Evolutionary conservation across 2,797 vertebrate genomes (phyloP).

Genomic region (Bucorvus abyssinicus): DNA sequence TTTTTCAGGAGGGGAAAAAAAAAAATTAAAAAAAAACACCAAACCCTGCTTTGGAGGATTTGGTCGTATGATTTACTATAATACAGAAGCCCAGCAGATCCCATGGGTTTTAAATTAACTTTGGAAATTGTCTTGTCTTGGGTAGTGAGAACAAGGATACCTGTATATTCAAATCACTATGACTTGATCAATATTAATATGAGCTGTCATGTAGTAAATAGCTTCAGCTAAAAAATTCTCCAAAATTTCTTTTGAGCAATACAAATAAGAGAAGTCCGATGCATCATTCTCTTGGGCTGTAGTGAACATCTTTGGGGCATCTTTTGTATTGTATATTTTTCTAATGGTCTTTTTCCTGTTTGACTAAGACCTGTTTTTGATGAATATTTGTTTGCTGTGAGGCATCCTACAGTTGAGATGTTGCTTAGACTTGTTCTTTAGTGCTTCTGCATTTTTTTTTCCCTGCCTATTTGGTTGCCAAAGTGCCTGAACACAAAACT

Average conservation of each 20-base stretch:
- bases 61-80: rapidly evolving
- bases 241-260: not conserved
- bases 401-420: not conserved
- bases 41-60: not conserved
- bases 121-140: not conserved
- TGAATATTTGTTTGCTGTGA: not conserved
- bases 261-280: not conserved
- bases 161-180: not conserved
- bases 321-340: not conserved
- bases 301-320: not conserved
- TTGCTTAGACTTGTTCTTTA: not conserved
- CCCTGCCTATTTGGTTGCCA: not conserved
- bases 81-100: not conserved
- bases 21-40: not conserved
- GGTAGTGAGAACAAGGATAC: not conserved
- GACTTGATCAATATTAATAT: not conserved
- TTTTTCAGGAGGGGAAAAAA: not conserved
- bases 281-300: not conserved
- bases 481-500: not conserved
- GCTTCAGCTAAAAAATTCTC: not conserved
- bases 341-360: not conserved
- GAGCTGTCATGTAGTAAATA: not conserved
- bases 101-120: not conserved
- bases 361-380: not conserved
- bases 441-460: not conserved